These are phyloP conservation scores for Amazonetta brasiliensis DNA, from an alignment of 2,797 vertebrate genomes.

Conservation along the genomic window DNA sequence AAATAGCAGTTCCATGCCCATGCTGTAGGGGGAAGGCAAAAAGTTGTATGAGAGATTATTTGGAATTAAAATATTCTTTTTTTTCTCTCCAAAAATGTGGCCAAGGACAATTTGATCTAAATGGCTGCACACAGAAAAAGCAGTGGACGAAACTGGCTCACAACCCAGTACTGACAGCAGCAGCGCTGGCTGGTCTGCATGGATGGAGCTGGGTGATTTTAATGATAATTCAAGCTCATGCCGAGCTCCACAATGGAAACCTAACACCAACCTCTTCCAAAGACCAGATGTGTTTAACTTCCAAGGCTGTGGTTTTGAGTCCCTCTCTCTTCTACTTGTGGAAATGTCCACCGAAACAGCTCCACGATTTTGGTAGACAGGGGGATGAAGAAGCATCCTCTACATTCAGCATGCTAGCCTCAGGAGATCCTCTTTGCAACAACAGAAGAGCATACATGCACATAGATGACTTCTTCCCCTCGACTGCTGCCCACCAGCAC, in stretches of 20 bases:
- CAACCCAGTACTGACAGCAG: background rate
- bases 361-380: background rate
- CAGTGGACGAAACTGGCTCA: background rate
- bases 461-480: background rate
- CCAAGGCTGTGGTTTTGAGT: background rate
- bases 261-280: background rate
- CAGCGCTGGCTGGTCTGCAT: rapidly evolving
- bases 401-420: rapidly evolving
- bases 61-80: background rate
- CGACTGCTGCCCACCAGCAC: background rate
- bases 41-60: background rate
- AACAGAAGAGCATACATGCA: background rate
- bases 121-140: background rate
- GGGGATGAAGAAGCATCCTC: background rate
- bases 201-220: background rate
- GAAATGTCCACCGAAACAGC: constrained; percentile 3
- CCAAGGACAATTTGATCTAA: background rate
- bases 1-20: background rate
- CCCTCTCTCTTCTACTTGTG: background rate
- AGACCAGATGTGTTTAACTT: background rate
- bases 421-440: background rate
- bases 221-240: background rate
- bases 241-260: background rate
- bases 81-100: background rate
- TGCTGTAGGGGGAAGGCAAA: rapidly evolving